Conservation (phyloP, 2,797 vertebrate genomes). For the Xerus rutilus region DNA sequence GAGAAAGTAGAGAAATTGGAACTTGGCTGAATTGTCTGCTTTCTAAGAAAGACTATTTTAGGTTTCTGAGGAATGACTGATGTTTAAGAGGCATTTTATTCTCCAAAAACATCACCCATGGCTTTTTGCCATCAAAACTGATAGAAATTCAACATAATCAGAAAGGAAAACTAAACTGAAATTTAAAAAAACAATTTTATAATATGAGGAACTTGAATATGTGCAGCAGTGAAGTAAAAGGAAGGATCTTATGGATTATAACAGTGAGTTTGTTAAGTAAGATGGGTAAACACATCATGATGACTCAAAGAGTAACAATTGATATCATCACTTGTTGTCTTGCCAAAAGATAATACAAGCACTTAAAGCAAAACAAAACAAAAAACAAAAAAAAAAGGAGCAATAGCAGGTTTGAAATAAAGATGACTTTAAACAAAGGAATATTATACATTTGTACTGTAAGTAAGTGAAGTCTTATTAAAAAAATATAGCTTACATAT, state of each 20-base stretch:
- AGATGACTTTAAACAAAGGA: not conserved
- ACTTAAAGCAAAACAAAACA: not conserved
- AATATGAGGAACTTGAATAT: not conserved
- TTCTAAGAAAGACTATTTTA: not conserved
- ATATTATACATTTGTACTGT: not conserved
- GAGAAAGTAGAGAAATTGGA: not conserved
- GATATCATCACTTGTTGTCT: not conserved
- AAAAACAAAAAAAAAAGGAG: not conserved
- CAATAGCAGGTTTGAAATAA: not conserved
- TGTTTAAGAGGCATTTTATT: slow-evolving; percentile 4
- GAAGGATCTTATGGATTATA: not conserved
- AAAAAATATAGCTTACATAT: not conserved
- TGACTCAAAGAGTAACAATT: not conserved
- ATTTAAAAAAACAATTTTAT: not conserved
- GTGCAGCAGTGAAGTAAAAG: not conserved
- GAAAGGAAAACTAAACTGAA: not conserved
- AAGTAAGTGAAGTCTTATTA: not conserved
- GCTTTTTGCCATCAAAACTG: not conserved
- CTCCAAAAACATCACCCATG: not conserved
- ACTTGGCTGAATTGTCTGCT: not conserved
- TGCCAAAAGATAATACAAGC: not conserved
- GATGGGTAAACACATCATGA: not conserved
- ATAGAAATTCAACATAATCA: slow-evolving; percentile 22
- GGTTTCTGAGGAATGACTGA: not conserved
- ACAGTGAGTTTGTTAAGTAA: not conserved